Evolutionary conservation across 2,797 vertebrate genomes (phyloP).

Genomic region (Crenuchus spilurus): DNA sequence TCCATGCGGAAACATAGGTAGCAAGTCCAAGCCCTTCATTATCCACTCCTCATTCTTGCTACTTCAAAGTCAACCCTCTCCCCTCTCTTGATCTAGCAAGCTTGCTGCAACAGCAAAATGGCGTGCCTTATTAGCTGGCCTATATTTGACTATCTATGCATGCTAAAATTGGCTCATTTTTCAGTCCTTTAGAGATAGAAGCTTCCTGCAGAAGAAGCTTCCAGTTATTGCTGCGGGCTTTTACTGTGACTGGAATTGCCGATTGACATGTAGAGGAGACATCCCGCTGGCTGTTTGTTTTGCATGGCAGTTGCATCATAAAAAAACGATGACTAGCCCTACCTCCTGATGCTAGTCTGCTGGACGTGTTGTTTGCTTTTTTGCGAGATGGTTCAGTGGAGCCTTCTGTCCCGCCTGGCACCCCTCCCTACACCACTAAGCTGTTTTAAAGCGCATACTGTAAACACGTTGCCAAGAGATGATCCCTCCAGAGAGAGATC

Average conservation of each 20-base stretch:
- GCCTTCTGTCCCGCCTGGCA: neutral
- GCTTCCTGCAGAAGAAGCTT: neutral
- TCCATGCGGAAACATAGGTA: neutral
- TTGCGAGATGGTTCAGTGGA: neutral
- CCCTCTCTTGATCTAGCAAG: neutral
- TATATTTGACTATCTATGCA: neutral
- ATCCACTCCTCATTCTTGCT: neutral
- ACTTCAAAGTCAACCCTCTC: neutral
- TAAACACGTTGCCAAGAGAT: neutral
- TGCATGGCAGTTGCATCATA: neutral
- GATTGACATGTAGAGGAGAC: neutral
- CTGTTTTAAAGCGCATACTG: neutral
- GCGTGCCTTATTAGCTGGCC: constrained; percentile 1
- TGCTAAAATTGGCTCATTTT: neutral
- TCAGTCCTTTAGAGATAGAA: neutral
- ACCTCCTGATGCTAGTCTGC: neutral
- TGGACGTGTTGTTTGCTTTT: neutral
- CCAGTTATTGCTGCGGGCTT: neutral
- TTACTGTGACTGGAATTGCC: neutral
- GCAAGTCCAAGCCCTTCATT: neutral
- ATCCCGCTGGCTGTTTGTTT: neutral
- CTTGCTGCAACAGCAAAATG: neutral
- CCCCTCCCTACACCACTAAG: neutral
- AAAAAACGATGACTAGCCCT: neutral
- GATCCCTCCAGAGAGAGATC: neutral